Evolutionary conservation across 2,113 vertebrate genomes (phyloP), one percentile per base, ranked within the genome.

Genomic region (Grallaria varia): DNA sequence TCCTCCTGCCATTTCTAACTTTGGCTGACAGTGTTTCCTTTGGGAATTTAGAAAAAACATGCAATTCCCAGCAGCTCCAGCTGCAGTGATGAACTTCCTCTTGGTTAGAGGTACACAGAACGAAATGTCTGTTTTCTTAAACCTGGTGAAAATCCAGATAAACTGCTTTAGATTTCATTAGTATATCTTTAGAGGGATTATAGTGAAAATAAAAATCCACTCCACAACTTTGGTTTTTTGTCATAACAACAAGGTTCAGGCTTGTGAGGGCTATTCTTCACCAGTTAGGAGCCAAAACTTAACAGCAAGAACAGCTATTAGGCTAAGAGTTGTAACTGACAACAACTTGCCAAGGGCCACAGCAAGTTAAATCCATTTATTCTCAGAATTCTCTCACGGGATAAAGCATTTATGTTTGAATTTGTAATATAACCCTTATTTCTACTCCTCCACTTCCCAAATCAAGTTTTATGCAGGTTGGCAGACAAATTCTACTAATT

Each of bases 31-130:
- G 66, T 3, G 28, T 52, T 97, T 96, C 95, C 93, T 96, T 60
- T 96, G 95, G 95, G 96, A 94, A 86, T 78, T 39, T 9, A 92
- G 68, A 53, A 72, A 92, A 92, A 93, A 59, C 78, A 97, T 24
- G 39, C 59, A 94, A 94, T 56, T 96, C 92, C 87, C 96, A 96
- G 52, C 91, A 92, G 94, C 58, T 96, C 69, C 95, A 96, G 67
- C 67, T 91, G 81, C 91, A 91, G 45, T 9, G 40, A 33, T 93
- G 44, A 90, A 74, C 72, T 94, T 95, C 90, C 83, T 92, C 63
- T 86, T 72, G 28, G 68, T 77, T 78, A 84, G 74, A 81, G 17
- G 30, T 11, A 79, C 53, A 90, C 31, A 84, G 56, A 93, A 79
- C 9, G 9, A 80, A 71, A 60, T 35, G 64, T 44, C 33, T 24